phyloP scores from a whole-genome alignment of 2,888 invertebrate genomes.

The Cerastoderma edule region DNA sequence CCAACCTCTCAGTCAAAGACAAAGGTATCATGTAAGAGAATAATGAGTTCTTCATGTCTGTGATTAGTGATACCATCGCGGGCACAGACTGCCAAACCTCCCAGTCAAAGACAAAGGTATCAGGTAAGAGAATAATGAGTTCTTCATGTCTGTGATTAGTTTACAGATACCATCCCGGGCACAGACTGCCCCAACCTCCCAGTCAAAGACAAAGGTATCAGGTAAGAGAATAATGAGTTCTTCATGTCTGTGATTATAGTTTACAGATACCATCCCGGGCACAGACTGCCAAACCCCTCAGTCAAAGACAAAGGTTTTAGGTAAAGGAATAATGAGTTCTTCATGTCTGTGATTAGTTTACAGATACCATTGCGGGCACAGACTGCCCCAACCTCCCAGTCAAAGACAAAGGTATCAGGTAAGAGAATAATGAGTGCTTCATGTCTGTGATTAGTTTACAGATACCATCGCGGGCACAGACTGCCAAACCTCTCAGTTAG shows the following conservation, averaged over 20 bases:
- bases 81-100: slow-evolving; percentile 48
- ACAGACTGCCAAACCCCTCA: slow-evolving; percentile 45
- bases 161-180: slow-evolving; percentile 41
- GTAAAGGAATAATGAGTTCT: too few species aligned
- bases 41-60: slow-evolving; percentile 51
- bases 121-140: slow-evolving; percentile 20
- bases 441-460: slow-evolving; percentile 54
- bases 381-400: slow-evolving; percentile 45
- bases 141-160: slow-evolving; percentile 53
- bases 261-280: slow-evolving; percentile 41
- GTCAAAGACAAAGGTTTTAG: slow-evolving; percentile 20
- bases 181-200: slow-evolving; percentile 49
- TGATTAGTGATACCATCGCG: slow-evolving; percentile 43
- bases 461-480: slow-evolving; percentile 42
- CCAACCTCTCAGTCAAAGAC: slow-evolving; percentile 29
- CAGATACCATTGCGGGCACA: slow-evolving; percentile 41
- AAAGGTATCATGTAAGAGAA: slow-evolving; percentile 16
- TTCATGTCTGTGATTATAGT: slow-evolving; percentile 55
- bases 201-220: slow-evolving; percentile 20
- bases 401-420: slow-evolving; percentile 22
- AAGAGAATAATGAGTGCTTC: too few species aligned
- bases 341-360: slow-evolving; percentile 53
- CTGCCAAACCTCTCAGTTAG: slow-evolving; percentile 35
- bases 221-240: too few species aligned
- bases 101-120: slow-evolving; percentile 13